Evolutionary conservation across 2,113 vertebrate genomes (phyloP), one percentile per base, ranked within the genome.

Genomic region (Setophaga petechia): DNA sequence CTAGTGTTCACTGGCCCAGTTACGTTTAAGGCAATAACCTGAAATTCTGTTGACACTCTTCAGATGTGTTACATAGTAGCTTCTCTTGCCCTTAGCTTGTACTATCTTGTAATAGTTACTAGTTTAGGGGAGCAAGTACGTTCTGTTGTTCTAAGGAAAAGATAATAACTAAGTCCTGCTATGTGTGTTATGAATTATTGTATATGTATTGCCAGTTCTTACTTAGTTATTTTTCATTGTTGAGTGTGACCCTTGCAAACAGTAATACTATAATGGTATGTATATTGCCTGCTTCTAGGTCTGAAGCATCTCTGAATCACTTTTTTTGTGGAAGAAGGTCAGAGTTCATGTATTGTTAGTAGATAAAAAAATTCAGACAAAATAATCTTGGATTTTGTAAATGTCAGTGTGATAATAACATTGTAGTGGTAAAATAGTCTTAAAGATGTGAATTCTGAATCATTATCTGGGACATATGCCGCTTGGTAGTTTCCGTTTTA

Each of bases 201-300:
- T 35, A 10, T 76, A 6, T 5, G 8, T 76, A 31, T 47, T 74
- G 49, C 8, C 8, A 55, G 33, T 75, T 54, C n/a, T 57, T 74
- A 31, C 23, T 78, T 41, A 66, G 5, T 37, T 43, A 47, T 44
- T 89, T 84, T 52, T 89, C 16, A 30, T 78, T 90, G 4, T 13
- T 1, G 0, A 46, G 17, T 52, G 7, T 72, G 35, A 43, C 10
- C 0, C 0, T 52, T 87, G 67, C 21, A 71, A 62, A 21, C 15
- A 41, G 67, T 73, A 76, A 21, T 66, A 10, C 41, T 21, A 2
- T 28, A 47, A 28, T 54, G 37, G 19, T 47, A 3, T 31, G 8
- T 10, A 1, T 63, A 7, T 66, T 59, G 46, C 37, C 21, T 80
- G 0, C 14, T 66, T 84, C 47, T 67, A 44, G 10, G n/a, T 31